phyloP scores from a whole-genome alignment of 37 sponge, comb jelly and placozoan genomes.

The Amphimedon queenslandica region DNA sequence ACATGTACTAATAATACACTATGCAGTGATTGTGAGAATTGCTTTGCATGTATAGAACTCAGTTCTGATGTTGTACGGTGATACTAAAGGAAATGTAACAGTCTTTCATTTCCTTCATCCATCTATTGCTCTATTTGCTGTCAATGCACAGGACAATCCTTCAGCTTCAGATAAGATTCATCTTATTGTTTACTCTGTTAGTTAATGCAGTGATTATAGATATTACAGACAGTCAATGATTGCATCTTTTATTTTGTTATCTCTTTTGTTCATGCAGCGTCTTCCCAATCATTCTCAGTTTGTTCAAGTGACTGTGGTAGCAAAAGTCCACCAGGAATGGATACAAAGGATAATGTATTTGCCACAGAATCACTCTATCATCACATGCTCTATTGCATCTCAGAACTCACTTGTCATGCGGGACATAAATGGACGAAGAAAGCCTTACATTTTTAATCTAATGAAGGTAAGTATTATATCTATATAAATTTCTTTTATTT shows the following conservation, averaged over 20 bases:
- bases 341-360: conserved; percentile 69
- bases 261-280: conserved; percentile 16
- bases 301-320: conserved; percentile 19
- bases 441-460: conserved; percentile 81
- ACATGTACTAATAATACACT: not conserved
- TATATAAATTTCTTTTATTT: conserved; percentile 14
- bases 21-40: not conserved
- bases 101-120: conserved; percentile 75
- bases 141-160: not conserved
- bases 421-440: conserved; percentile 63
- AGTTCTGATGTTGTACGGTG: conserved; percentile 75
- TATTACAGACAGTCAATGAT: not conserved
- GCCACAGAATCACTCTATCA: conserved; percentile 73
- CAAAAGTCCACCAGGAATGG: conserved; percentile 85
- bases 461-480: conserved; percentile 65
- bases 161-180: too few relatives aligned
- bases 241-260: not conserved
- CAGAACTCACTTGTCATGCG: conserved; percentile 69
- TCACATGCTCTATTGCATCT: conserved; percentile 73
- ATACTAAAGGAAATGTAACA: conserved; percentile 72
- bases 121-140: conserved; percentile 47
- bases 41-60: not conserved
- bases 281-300: conserved; percentile 36
- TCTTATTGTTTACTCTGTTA: too few relatives aligned
- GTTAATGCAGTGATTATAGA: too few relatives aligned